Conservation (phyloP, 2,888 invertebrate species). For the Rhamphomyia laevipes region DNA sequence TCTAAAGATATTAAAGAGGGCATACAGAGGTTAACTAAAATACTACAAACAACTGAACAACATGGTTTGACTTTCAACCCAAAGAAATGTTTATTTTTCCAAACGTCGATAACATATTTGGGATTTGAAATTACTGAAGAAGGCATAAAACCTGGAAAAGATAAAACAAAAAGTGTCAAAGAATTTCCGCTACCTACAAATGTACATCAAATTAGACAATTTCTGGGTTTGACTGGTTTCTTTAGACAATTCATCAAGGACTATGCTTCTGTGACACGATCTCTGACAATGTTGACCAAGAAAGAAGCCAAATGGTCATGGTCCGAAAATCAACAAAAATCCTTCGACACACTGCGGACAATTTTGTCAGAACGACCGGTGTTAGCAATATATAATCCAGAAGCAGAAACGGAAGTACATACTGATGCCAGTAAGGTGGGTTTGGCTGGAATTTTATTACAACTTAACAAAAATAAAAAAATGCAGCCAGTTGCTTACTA, state of each 20-base stretch:
- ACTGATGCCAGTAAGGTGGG: slow-evolving; percentile 21
- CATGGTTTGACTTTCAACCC: slow-evolving; percentile 6
- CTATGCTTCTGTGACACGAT: slow-evolving; percentile 14
- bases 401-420: slow-evolving; percentile 14
- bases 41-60: not conserved
- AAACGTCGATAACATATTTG: slow-evolving; percentile 16
- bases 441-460: slow-evolving; percentile 20
- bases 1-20: slow-evolving; percentile 14
- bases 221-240: slow-evolving; percentile 19
- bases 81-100: slow-evolving; percentile 15
- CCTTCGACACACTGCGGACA: slow-evolving; percentile 14
- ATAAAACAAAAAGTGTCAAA: slow-evolving; percentile 10
- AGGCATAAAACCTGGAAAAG: slow-evolving; percentile 12
- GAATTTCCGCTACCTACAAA: slow-evolving; percentile 11
- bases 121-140: slow-evolving; percentile 10
- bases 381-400: not conserved
- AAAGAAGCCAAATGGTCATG: slow-evolving; percentile 11
- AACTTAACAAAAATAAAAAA: slow-evolving; percentile 11
- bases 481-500: slow-evolving; percentile 14
- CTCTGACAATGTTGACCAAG: slow-evolving; percentile 11
- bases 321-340: too few relatives aligned
- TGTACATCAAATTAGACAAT: slow-evolving; percentile 15
- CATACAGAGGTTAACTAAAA: not conserved
- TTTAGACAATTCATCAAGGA: slow-evolving; percentile 18
- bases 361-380: slow-evolving; percentile 2